These are phyloP conservation scores for Tanypteryx hageni DNA, from an alignment of 2,888 invertebrate species.

Conservation along the genomic window DNA sequence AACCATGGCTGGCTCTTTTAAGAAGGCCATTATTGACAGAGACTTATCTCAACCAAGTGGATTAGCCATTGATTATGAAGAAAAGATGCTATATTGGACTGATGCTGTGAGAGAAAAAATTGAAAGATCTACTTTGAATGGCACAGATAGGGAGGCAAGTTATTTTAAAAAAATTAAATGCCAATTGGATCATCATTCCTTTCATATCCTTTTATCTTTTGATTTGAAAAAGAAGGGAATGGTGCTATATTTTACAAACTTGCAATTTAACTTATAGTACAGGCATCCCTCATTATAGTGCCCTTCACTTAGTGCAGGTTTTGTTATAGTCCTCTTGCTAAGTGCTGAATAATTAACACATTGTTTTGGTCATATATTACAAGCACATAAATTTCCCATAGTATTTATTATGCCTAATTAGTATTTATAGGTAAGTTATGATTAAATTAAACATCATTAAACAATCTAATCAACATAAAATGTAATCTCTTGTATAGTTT, in stretches of 20 bases:
- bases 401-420: too few relatives aligned
- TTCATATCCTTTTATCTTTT: not conserved
- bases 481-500: not conserved
- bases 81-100: conserved; percentile 96
- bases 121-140: conserved; percentile 93
- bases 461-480: too few relatives aligned
- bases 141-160: conserved; percentile 85
- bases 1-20: conserved; percentile 97
- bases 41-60: conserved; percentile 97
- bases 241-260: too few relatives aligned
- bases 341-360: too few relatives aligned
- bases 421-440: too few relatives aligned
- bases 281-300: too few relatives aligned
- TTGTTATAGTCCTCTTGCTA: too few relatives aligned
- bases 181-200: not conserved
- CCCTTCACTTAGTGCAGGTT: too few relatives aligned
- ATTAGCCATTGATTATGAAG: conserved; percentile 96
- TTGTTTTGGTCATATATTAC: too few relatives aligned
- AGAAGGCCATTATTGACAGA: conserved; percentile 90
- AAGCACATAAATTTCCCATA: too few relatives aligned
- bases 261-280: too few relatives aligned
- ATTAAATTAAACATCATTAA: too few relatives aligned
- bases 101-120: conserved; percentile 97
- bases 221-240: not conserved
- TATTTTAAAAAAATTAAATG: not conserved